A percentile compares a stretch with the other conserved stretches of the same genome.
phyloP scores from a whole-genome alignment of 2,113 vertebrate species.

The Callipepla californica region DNA sequence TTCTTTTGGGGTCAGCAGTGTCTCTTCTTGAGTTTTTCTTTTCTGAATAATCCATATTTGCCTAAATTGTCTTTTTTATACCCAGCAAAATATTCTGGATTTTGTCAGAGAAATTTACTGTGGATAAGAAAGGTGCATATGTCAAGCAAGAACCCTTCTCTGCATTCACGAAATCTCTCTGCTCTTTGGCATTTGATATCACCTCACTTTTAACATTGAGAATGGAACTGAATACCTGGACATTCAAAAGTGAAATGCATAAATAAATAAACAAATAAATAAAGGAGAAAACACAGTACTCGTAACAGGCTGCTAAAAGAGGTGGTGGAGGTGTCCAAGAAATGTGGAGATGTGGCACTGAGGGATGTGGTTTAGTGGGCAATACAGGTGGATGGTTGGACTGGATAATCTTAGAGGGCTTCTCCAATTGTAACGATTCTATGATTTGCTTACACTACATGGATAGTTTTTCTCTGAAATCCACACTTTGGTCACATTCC shows the following conservation, averaged over 20 bases:
- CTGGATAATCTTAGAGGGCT: too few species aligned
- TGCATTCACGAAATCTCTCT: background rate
- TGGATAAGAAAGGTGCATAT: background rate
- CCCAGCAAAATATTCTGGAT: background rate
- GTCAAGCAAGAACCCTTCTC: background rate
- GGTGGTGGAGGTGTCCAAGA: too few species aligned
- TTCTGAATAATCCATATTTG: background rate
- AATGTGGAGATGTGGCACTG: too few species aligned
- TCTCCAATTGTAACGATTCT: too few species aligned
- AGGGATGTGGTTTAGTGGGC: too few species aligned
- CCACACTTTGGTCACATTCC: background rate
- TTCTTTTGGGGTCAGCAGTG: background rate
- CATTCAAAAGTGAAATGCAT: background rate
- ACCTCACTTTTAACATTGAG: background rate
- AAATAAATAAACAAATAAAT: background rate
- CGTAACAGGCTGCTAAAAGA: too few species aligned
- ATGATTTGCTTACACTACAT: background rate
- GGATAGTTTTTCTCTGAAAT: slow-evolving; percentile 24
- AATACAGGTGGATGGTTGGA: too few species aligned
- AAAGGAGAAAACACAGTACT: too few species aligned
- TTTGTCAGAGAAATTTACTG: background rate
- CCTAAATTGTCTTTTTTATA: background rate
- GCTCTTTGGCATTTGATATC: background rate
- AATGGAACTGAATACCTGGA: background rate
- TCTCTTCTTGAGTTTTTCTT: background rate